phyloP scores from a whole-genome alignment of 2,113 vertebrate species.

The Rhagologus leucostigma region DNA sequence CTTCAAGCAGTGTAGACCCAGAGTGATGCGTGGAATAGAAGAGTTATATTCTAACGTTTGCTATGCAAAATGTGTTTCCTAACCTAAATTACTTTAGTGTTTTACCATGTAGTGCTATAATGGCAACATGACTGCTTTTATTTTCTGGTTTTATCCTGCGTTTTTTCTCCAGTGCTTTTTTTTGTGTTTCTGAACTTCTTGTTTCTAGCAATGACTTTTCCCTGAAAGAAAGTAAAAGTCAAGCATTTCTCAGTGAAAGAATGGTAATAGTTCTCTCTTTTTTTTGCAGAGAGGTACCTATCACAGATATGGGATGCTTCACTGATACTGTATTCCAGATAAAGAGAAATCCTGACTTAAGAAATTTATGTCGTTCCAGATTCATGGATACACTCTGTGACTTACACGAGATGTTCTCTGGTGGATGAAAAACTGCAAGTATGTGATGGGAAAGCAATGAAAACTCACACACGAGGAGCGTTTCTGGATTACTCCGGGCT shows the following conservation, averaged over 20 bases:
- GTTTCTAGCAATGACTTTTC: background rate
- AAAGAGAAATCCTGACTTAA: background rate
- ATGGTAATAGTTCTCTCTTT: background rate
- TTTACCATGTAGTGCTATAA: background rate
- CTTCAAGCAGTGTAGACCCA: background rate
- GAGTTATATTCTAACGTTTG: background rate
- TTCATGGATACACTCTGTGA: conserved; percentile 47
- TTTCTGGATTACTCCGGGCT: conserved; percentile 77
- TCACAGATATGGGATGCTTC: background rate
- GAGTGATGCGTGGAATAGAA: background rate
- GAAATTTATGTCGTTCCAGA: conserved; percentile 26
- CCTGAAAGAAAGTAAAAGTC: background rate
- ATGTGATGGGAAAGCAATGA: conserved; percentile 62
- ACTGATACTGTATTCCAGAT: background rate
- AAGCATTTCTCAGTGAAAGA: background rate
- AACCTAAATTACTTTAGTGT: background rate
- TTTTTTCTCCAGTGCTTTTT: background rate
- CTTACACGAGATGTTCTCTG: conserved; percentile 52
- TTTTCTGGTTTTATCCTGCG: background rate
- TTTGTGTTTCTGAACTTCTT: background rate
- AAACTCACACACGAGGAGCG: conserved; percentile 66
- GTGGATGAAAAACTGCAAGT: conserved; percentile 72
- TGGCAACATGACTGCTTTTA: background rate
- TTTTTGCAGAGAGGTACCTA: background rate
- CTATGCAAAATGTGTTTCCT: background rate